phyloP scores from a whole-genome alignment of 2,888 invertebrate genomes.

The Isotomurus palustris region DNA sequence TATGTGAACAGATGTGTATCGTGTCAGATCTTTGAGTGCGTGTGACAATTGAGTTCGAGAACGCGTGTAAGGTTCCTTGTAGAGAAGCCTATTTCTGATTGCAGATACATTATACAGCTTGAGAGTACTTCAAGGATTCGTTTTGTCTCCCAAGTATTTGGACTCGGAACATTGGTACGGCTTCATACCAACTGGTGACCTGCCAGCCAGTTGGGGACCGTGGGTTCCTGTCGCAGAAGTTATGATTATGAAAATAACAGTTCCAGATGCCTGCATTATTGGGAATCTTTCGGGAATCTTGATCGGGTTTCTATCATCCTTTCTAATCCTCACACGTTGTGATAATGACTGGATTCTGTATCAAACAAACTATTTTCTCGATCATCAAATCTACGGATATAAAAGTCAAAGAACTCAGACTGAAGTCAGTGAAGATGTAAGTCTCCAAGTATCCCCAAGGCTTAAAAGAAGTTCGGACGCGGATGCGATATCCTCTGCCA shows the following conservation, averaged over 20 bases:
- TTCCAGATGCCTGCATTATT: slow-evolving; percentile 6
- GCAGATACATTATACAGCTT: neutral
- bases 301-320: slow-evolving; percentile 5
- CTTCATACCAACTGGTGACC: slow-evolving; percentile 1
- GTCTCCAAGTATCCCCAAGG: too few species aligned
- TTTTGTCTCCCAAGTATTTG: slow-evolving; percentile 15
- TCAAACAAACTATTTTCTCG: too few species aligned
- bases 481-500: too few species aligned
- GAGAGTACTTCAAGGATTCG: slow-evolving; percentile 9
- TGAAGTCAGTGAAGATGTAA: too few species aligned
- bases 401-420: too few species aligned
- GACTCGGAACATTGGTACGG: slow-evolving; percentile 6
- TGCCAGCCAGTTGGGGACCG: slow-evolving; percentile 12
- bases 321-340: neutral
- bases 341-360: too few species aligned
- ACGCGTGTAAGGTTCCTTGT: too few species aligned
- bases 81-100: neutral
- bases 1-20: too few species aligned
- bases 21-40: slow-evolving; percentile 7
- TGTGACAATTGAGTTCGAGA: neutral
- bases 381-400: too few species aligned
- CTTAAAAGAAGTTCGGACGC: too few species aligned
- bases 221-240: slow-evolving; percentile 18
- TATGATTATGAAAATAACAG: slow-evolving; percentile 6
- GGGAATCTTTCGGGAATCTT: slow-evolving; percentile 1